Evolutionary conservation across 1,140 invertebrate species (phyloP).

Genomic region (Whitmania pigra): DNA sequence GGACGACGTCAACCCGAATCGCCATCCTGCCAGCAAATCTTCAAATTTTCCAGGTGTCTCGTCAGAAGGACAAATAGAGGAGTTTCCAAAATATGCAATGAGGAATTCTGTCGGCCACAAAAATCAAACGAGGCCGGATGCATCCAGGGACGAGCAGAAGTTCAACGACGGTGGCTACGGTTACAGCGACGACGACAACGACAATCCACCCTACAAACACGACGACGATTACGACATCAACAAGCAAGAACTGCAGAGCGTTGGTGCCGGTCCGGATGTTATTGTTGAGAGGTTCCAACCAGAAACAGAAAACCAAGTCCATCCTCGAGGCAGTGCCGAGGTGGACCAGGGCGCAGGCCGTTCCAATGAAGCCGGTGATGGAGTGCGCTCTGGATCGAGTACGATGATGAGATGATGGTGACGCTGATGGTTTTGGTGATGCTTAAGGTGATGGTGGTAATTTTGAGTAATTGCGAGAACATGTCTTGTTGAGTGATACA

Average conservation of each 20-base stretch:
- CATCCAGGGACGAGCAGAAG: background rate
- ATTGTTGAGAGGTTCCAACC: background rate
- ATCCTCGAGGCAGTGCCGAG: background rate
- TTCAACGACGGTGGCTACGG: background rate
- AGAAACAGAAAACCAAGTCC: background rate
- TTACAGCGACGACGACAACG: slow-evolving; percentile 3
- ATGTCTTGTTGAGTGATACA: background rate
- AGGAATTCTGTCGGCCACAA: too few relatives aligned
- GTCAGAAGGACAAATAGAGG: too few relatives aligned
- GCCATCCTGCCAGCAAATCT: background rate
- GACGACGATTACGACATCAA: background rate
- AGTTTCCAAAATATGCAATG: too few relatives aligned
- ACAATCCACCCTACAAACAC: background rate
- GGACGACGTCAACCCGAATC: background rate
- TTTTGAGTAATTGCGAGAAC: background rate
- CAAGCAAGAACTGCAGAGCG: background rate
- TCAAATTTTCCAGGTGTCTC: background rate
- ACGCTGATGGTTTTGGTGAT: background rate
- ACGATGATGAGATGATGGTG: slow-evolving; percentile 11
- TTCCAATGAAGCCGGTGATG: too few relatives aligned
- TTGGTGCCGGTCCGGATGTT: background rate
- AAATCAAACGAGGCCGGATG: too few relatives aligned
- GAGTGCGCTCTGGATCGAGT: background rate
- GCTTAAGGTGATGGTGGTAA: background rate
- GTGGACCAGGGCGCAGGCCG: too few relatives aligned